Base-by-base conservation (phyloP, 2,113 vertebrate species). In the Apaloderma vittatum region DNA sequence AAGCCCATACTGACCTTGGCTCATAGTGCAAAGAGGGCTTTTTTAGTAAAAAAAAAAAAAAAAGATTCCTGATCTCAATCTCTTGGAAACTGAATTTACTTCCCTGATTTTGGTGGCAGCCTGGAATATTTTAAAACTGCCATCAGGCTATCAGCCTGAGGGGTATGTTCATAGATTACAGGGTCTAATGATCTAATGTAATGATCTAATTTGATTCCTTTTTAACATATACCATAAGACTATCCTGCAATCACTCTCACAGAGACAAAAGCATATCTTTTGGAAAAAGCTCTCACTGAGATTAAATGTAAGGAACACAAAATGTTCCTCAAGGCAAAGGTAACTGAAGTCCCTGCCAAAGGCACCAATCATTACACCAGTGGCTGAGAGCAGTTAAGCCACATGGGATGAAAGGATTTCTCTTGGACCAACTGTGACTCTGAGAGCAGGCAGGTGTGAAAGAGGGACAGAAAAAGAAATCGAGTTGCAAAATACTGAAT, bases 351-450 rank as follows among this genome's bases (percentile, higher is more conserved):
- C 17, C 2, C 30, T 88, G 82, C 46, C 93, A 94, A 90, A 88
- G 86, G 82, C 71, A 90, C 54, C 0, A 0, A 65, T 70, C 4
- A 1, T 61, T 90, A 62, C 3, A 13, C 54, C 59, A 86, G 34
- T 65, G 51, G 12, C 73, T 90, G 59, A 70, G 40, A 83, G 48
- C 52, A 92, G 79, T 46, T 83, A 66, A 92, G 23, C 34, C 90
- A 22, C 55, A 70, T 23, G 22, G 58, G 88, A 79, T 88, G 34
- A 92, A 96, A 90, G 15, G 63, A 74, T 91, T 92, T 92, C 49
- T 70, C 19, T 58, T 76, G 55, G 72, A 92, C 43, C 48, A 93
- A 6, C 49, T 62, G 34, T 0, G 1, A 88, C 27, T 90, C 40
- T 36, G 59, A 27, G 84, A 88, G 72, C 54, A 77, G 22, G 91